phyloP scores from a whole-genome alignment of 2,888 invertebrate genomes.

The Agelastica alni region DNA sequence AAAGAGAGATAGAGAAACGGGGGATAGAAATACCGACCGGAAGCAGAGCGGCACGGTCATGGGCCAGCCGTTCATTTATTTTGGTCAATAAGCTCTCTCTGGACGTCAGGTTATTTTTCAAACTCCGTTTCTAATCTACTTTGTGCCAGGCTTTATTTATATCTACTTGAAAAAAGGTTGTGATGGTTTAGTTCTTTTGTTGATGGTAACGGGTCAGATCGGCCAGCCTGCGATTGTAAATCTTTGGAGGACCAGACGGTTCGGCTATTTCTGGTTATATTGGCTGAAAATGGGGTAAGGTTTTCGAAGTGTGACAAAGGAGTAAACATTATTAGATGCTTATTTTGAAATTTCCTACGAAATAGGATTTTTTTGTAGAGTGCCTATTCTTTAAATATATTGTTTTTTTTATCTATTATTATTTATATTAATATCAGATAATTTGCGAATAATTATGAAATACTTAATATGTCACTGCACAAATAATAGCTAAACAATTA shows the following conservation, averaged over 20 bases:
- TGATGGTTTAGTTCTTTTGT: constrained; percentile 24
- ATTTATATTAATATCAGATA: too few species aligned
- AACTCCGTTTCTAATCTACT: constrained; percentile 24
- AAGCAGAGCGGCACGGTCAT: constrained; percentile 5
- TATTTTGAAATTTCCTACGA: too few species aligned
- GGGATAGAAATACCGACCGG: neutral
- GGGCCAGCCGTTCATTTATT: constrained; percentile 20
- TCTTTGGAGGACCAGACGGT: constrained; percentile 11
- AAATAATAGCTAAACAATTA: too few species aligned
- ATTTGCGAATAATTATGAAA: too few species aligned
- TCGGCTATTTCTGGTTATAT: constrained; percentile 10
- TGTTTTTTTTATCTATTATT: too few species aligned
- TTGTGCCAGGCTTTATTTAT: constrained; percentile 23
- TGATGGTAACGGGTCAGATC: constrained; percentile 19
- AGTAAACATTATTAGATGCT: constrained; percentile 10
- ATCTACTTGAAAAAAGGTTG: constrained; percentile 25
- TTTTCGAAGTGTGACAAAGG: constrained; percentile 16
- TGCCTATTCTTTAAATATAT: too few species aligned
- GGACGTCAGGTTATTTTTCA: constrained; percentile 26
- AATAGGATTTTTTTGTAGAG: too few species aligned
- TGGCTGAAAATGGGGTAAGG: constrained; percentile 12
- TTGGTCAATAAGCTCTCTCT: constrained; percentile 26
- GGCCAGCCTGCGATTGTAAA: constrained; percentile 18
- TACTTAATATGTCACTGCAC: too few species aligned
- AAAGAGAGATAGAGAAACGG: neutral